Evolutionary conservation across 23 tunicate species (phyloP).

Genomic region (Halocynthia aurantium): DNA sequence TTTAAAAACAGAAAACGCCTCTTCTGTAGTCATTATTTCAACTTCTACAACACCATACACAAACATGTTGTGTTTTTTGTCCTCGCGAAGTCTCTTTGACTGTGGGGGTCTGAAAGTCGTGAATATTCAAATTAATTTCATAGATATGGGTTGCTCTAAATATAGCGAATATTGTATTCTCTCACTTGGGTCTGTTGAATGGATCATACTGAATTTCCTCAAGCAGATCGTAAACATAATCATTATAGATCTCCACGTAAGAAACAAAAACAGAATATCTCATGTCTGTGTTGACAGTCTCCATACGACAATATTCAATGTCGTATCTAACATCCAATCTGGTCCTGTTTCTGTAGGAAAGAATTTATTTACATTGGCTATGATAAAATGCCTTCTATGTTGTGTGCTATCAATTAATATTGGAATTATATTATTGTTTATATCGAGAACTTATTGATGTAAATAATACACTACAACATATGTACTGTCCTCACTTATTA

Average conservation of each 20-base stretch:
- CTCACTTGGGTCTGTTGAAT: slow-evolving; percentile 58
- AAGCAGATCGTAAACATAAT: slow-evolving; percentile 80
- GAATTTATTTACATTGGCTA: background rate
- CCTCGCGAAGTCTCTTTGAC: slow-evolving; percentile 66
- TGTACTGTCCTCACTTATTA: slow-evolving; percentile 5
- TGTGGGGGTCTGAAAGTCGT: slow-evolving; percentile 38
- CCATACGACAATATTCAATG: slow-evolving; percentile 60
- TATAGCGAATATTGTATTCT: background rate
- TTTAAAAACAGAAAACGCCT: slow-evolving; percentile 73
- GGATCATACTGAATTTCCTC: slow-evolving; percentile 71
- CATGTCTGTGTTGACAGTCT: slow-evolving; percentile 61
- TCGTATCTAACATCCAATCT: slow-evolving; percentile 42
- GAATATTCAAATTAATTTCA: background rate
- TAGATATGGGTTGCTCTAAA: background rate
- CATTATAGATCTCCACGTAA: slow-evolving; percentile 95
- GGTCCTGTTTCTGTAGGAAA: background rate
- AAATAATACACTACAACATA: too few relatives aligned
- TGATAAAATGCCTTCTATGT: background rate
- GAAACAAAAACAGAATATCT: slow-evolving; percentile 92
- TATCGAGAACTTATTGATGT: too few relatives aligned
- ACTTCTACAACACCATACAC: slow-evolving; percentile 72
- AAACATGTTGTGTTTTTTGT: slow-evolving; percentile 72
- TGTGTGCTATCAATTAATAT: too few relatives aligned
- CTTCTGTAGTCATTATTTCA: slow-evolving; percentile 79
- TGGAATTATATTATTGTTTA: too few relatives aligned